phyloP scores from a whole-genome alignment of 2,888 invertebrate species.

The Orgyia antiqua region DNA sequence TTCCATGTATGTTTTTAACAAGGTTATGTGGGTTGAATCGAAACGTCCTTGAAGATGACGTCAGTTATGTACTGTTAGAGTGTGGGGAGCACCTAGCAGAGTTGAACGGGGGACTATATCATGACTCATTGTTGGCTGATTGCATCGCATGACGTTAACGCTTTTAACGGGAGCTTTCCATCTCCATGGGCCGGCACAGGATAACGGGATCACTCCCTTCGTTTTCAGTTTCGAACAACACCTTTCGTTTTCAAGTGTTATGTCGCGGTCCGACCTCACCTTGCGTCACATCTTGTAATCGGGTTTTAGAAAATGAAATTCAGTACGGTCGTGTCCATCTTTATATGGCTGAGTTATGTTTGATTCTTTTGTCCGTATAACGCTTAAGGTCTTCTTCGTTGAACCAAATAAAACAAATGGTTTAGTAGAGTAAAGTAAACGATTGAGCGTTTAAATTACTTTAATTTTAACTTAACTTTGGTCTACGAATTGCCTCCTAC shows the following conservation, averaged over 20 bases:
- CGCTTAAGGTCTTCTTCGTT: constrained; percentile 24
- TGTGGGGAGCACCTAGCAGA: constrained; percentile 15
- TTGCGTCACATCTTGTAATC: constrained; percentile 68
- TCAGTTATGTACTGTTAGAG: constrained; percentile 31
- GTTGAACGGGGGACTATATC: constrained; percentile 15
- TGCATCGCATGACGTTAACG: constrained; percentile 45
- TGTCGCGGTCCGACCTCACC: constrained; percentile 58
- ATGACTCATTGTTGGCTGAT: constrained; percentile 45
- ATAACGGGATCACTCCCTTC: constrained; percentile 73
- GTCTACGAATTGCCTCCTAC: too few relatives aligned
- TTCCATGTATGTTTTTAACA: too few relatives aligned
- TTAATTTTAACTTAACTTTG: too few relatives aligned
- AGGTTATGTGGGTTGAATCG: constrained; percentile 24
- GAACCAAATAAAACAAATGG: too few relatives aligned
- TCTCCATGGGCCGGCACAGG: constrained; percentile 57
- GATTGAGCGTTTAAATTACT: too few relatives aligned
- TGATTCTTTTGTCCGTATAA: constrained; percentile 36
- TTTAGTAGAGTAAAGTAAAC: too few relatives aligned
- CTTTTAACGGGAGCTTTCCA: constrained; percentile 70
- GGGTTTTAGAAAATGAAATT: constrained; percentile 77
- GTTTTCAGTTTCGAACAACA: constrained; percentile 66
- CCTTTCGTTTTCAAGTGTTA: constrained; percentile 71
- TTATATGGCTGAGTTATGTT: constrained; percentile 61
- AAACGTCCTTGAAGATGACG: constrained; percentile 42
- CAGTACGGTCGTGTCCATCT: constrained; percentile 61